Evolutionary conservation across 2,113 vertebrate genomes (phyloP), one percentile per base, ranked within the genome.

Genomic region (Strix aluco): DNA sequence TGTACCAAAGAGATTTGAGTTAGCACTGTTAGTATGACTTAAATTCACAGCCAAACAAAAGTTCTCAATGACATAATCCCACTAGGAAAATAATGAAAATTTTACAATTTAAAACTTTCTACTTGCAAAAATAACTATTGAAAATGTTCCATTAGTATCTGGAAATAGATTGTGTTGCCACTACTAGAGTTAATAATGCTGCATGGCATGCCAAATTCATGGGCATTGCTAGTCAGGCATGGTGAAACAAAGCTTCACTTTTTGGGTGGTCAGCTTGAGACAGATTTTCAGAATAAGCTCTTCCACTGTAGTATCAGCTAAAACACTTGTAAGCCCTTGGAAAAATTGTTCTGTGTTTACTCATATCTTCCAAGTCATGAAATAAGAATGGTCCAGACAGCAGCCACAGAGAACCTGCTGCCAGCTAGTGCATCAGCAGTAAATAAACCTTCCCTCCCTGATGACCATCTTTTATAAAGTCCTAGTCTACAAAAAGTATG

Each of bases 401-500:
- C 72, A 69, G 62, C 44, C 2, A 1, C 38, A 54, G 32, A 80
- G n/a, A 57, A 69, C 51, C 87, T 42, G 44, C 55, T 84, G 40
- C 32, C 49, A 92, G 44, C 30, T 44, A 19, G 17, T 25, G 34
- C 46, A n/a, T 88, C 46, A 97, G 84, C 91, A 96, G 79, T 79
- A 97, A 98, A 96, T 96, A 98, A 96, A 95, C 93, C 88, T 95
- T 96, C 91, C 86, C 86, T 71, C 65, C 69, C 67, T 80, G 93
- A 92, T 5, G 6, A 95, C 75, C 61, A 65, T 66, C 88, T 85
- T 72, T 81, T 93, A 92, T 73, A 44, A 95, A 95, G 95, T 97
- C 66, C 90, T 74, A 93, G 84, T 86, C 94, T 92, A 98, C 96
- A 97, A 98, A 97, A 98, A 97, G 96, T 93, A 97, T 52, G 80